Conservation (phyloP, 2,113 vertebrate genomes). For the Corythornis madagascariensis region DNA sequence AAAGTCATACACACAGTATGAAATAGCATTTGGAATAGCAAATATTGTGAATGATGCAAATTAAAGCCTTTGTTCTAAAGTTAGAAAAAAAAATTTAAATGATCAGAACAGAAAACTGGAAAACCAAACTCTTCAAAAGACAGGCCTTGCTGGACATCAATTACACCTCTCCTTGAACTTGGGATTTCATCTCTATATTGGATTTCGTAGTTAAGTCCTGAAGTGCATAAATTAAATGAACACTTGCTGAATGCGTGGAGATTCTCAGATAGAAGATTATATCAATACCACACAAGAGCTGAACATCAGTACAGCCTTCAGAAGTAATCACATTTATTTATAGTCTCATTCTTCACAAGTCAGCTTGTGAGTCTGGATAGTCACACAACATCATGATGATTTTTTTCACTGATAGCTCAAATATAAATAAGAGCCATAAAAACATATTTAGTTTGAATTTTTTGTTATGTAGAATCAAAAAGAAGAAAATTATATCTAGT, state of each 20-base stretch:
- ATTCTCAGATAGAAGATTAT: background rate
- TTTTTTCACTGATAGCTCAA: slow-evolving; percentile 11
- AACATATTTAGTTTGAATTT: background rate
- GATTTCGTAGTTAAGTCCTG: background rate
- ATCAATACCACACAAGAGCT: background rate
- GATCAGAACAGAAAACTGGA: background rate
- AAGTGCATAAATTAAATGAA: background rate
- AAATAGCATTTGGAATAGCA: background rate
- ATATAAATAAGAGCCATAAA: background rate
- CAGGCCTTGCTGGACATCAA: background rate
- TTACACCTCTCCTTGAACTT: background rate
- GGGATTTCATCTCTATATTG: background rate
- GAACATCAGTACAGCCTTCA: background rate
- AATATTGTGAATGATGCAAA: background rate
- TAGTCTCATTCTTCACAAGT: background rate
- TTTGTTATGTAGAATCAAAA: background rate
- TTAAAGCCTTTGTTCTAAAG: background rate
- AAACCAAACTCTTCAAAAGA: background rate
- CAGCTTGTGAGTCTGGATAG: background rate
- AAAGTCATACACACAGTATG: rapidly evolving
- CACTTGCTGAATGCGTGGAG: background rate
- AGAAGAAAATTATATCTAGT: background rate
- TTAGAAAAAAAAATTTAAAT: background rate
- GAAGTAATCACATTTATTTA: slow-evolving; percentile 2
- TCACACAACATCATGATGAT: background rate